phyloP scores from a whole-genome alignment of 2,113 vertebrate genomes.

The Xenus cinereus region DNA sequence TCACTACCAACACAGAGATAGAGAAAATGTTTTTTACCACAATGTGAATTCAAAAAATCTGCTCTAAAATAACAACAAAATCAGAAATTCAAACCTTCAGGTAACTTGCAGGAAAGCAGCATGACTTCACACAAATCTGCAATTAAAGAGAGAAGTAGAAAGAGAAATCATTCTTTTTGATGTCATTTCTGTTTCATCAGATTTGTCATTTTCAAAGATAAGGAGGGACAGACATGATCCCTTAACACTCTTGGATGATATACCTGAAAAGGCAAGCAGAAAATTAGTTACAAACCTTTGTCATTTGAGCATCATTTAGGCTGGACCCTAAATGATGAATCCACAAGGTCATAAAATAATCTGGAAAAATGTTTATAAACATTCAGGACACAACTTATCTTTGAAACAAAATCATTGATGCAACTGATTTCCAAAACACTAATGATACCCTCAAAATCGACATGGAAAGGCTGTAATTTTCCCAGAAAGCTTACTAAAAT shows the following conservation, averaged over 20 bases:
- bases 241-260: neutral
- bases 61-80: neutral
- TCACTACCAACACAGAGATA: neutral
- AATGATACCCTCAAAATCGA: neutral
- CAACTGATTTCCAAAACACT: neutral
- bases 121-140: neutral
- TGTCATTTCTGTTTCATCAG: neutral
- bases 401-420: neutral
- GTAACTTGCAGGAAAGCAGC: neutral
- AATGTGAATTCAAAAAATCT: neutral
- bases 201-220: neutral
- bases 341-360: neutral
- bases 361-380: neutral
- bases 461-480: neutral
- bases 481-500: neutral
- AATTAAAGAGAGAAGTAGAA: neutral
- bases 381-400: neutral
- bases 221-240: neutral
- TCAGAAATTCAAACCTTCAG: neutral
- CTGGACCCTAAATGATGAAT: neutral
- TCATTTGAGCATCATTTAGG: neutral
- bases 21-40: neutral
- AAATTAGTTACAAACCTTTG: neutral
- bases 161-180: neutral
- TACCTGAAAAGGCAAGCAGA: neutral